Evolutionary conservation across 2,113 vertebrate species (phyloP).

Genomic region (Lota lota): DNA sequence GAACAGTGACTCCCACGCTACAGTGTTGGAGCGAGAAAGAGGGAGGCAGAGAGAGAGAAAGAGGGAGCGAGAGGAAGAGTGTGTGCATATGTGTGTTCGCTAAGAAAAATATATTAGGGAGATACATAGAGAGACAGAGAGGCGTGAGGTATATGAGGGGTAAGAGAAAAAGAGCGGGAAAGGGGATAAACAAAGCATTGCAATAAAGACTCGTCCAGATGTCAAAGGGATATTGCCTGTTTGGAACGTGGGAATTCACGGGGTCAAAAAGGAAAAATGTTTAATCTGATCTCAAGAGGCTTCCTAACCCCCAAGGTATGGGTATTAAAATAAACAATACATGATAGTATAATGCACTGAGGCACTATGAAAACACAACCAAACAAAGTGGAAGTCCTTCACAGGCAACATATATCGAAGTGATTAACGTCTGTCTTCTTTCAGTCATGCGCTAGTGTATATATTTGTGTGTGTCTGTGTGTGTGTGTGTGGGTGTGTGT

Average conservation of each 20-base stretch:
- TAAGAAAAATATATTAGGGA: too few species aligned
- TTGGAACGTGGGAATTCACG: conserved; percentile 9
- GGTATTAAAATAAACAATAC: conserved; percentile 35
- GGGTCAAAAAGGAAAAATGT: too few species aligned
- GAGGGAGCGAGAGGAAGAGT: too few species aligned
- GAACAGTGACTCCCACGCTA: too few species aligned
- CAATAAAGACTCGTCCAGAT: background rate
- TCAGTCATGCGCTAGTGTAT: conserved; percentile 7
- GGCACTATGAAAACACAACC: conserved; percentile 43
- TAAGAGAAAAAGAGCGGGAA: conserved; percentile 11
- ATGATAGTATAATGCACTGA: conserved; percentile 47
- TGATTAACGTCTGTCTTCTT: conserved; percentile 48
- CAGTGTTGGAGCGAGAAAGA: too few species aligned
- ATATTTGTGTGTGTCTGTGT: background rate
- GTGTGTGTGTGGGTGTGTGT: too few species aligned
- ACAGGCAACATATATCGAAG: conserved; percentile 3
- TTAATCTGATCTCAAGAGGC: too few species aligned
- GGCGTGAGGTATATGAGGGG: background rate
- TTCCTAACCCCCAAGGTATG: too few species aligned
- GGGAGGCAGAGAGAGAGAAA: too few species aligned
- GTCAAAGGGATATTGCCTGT: conserved; percentile 24
- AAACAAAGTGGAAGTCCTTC: too few species aligned
- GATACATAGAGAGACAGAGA: too few species aligned
- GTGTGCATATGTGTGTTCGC: too few species aligned
- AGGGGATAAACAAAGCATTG: background rate